These are phyloP conservation scores for Phrynocephalus forsythii DNA, from an alignment of 2,797 vertebrate species.

Conservation along the genomic window DNA sequence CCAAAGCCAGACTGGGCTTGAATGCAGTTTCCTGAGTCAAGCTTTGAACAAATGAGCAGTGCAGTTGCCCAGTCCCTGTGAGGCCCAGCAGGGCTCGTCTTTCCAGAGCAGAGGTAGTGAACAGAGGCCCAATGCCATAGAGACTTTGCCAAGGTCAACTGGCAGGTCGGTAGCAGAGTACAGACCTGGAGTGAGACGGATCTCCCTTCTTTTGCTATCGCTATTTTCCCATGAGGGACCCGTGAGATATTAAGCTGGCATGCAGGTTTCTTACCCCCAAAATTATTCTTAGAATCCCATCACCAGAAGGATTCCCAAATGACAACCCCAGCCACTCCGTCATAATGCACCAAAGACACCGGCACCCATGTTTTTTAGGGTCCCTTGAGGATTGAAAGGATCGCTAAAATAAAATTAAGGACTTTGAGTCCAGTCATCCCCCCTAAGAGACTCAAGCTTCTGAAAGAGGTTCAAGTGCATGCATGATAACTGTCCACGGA, in stretches of 20 bases:
- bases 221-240: neutral
- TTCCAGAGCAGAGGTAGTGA: neutral
- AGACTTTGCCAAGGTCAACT: conserved; percentile 40
- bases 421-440: neutral
- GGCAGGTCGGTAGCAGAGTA: conserved; percentile 14
- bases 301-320: conserved; percentile 18
- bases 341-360: conserved; percentile 42
- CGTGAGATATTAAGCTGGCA: neutral
- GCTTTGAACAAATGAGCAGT: conserved; percentile 6
- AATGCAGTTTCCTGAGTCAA: conserved; percentile 2
- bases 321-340: conserved; percentile 19
- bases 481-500: neutral
- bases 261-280: conserved; percentile 14
- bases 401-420: neutral
- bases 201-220: neutral
- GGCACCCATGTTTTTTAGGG: neutral
- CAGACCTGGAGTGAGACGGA: neutral
- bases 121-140: neutral
- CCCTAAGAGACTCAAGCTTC: neutral
- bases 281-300: neutral
- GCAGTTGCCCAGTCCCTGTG: neutral
- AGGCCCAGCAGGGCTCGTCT: neutral
- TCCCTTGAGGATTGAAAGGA: conserved; percentile 2
- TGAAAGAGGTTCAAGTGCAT: neutral
- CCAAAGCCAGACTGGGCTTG: neutral